phyloP scores from a whole-genome alignment of 64 coral and sea anemone species.

The Stichodactyla helianthus region DNA sequence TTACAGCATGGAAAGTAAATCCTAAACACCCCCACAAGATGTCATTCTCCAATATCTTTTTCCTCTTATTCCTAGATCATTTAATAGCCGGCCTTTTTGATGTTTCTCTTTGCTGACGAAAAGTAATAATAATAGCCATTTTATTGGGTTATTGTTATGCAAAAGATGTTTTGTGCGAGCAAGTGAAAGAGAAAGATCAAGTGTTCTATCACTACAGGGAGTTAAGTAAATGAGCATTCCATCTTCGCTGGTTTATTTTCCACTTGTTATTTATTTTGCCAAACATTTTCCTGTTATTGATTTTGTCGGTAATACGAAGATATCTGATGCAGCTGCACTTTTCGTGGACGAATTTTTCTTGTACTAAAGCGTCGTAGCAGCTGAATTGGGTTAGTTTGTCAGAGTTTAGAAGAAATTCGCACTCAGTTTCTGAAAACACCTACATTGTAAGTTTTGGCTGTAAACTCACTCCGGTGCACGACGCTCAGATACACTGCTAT shows the following conservation, averaged over 20 bases:
- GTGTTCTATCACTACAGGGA: not conserved
- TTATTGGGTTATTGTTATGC: not conserved
- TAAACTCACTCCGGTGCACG: no score
- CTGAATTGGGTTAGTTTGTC: no score
- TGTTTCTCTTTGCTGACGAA: not conserved
- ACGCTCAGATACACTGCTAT: not conserved
- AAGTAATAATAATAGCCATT: not conserved
- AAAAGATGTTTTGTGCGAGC: not conserved
- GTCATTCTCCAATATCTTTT: not conserved
- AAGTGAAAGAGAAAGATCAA: not conserved
- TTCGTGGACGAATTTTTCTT: no score
- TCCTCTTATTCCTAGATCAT: not conserved
- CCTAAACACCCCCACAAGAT: not conserved
- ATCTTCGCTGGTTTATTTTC: not conserved
- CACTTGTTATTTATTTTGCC: not conserved
- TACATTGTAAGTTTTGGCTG: no score
- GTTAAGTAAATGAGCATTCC: not conserved
- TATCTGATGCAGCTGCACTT: not conserved
- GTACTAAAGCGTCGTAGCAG: no score
- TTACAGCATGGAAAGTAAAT: not conserved
- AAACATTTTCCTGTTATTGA: not conserved
- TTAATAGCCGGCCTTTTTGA: not conserved
- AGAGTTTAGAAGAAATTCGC: no score
- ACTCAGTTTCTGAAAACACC: no score
- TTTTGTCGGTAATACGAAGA: not conserved